Evolutionary conservation across 2,113 vertebrate species (phyloP), one percentile per base, ranked within the genome.

Genomic region (Brevimyrus niger): DNA sequence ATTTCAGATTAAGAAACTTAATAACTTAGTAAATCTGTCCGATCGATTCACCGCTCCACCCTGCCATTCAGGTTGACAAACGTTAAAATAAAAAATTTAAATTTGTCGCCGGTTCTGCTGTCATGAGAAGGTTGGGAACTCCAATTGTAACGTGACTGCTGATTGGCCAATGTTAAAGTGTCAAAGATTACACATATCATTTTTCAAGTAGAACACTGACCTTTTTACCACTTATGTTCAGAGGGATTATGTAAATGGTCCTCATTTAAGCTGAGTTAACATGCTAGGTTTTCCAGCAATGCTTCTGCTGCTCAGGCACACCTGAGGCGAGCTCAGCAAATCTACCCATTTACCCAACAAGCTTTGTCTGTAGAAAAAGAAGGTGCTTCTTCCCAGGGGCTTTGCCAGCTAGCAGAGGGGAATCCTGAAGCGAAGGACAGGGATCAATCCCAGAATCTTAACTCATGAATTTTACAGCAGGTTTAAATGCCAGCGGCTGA

Each of bases 401-500:
- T 50, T 11, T 76, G 90, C 91, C 92, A 91, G 91, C 27, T 53
- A 58, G 46, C 35, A 91, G 92, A 94, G 91, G 87, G 92, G 89
- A 93, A 89, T 93, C 93, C 93, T 92, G 89, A 95, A 93, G 91
- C 94, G 94, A 94, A 91, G 91, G 90, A 88, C 38, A 88, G 89
- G 80, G 90, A 95, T 96, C 84, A 93, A 95, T 95, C 92, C 76
- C 87, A 44, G 86, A 91, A 91, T 91, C 89, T 92, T 93, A 93
- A 93, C 93, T 95, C 92, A 94, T 95, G 93, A 92, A 95, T 95
- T 95, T 95, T 94, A 94, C 92, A 95, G 92, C 93, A 93, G 91
- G 91, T 93, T 90, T 92, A 94, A 94, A 95, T 94, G 94, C 92
- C 93, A 94, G 92, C 94, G 94, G 90, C 86, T 73, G 90, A 90